Percentiles rank a stretch among this genome's conserved stretches.
Evolutionary conservation across 2,888 invertebrate species (phyloP).

Genomic region (Drosophila paracracens): DNA sequence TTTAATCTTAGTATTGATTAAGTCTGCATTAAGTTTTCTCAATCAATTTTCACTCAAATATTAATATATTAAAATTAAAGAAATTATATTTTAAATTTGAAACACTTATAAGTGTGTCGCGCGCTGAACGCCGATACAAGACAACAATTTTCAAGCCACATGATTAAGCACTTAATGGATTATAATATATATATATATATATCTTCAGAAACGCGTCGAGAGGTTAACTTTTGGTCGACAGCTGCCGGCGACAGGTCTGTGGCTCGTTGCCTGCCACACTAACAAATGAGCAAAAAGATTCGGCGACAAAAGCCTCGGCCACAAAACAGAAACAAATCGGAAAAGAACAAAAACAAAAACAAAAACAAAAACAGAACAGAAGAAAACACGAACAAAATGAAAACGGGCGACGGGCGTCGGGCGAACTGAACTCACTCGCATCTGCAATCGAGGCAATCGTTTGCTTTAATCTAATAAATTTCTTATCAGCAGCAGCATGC

Average conservation of each 20-base stretch:
- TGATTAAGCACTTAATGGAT: slow-evolving; percentile 23
- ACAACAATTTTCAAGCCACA: slow-evolving; percentile 17
- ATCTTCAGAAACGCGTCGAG: slow-evolving; percentile 3
- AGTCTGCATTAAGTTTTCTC: slow-evolving; percentile 32
- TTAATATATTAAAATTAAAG: background rate
- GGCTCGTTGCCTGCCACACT: slow-evolving; percentile 66
- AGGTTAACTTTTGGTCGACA: slow-evolving; percentile 20
- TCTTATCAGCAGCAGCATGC: slow-evolving; percentile 68
- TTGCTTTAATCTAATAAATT: slow-evolving; percentile 80
- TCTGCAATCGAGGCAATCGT: slow-evolving; percentile 72
- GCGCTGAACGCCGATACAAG: background rate
- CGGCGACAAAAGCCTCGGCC: slow-evolving; percentile 44
- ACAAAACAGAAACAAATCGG: slow-evolving; percentile 48
- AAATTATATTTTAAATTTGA: slow-evolving; percentile 12
- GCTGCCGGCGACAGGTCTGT: slow-evolving; percentile 43
- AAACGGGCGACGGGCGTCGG: slow-evolving; percentile 1
- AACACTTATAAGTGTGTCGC: background rate
- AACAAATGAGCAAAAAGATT: slow-evolving; percentile 53
- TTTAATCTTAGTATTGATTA: slow-evolving; percentile 6
- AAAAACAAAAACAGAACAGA: background rate
- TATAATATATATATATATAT: background rate
- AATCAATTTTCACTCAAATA: slow-evolving; percentile 45
- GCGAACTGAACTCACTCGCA: slow-evolving; percentile 28
- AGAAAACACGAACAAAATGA: slow-evolving; percentile 9
- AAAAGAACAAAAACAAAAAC: slow-evolving; percentile 30